Conservation (phyloP, 2,888 invertebrate species). For the Phragmatobia fuliginosa region DNA sequence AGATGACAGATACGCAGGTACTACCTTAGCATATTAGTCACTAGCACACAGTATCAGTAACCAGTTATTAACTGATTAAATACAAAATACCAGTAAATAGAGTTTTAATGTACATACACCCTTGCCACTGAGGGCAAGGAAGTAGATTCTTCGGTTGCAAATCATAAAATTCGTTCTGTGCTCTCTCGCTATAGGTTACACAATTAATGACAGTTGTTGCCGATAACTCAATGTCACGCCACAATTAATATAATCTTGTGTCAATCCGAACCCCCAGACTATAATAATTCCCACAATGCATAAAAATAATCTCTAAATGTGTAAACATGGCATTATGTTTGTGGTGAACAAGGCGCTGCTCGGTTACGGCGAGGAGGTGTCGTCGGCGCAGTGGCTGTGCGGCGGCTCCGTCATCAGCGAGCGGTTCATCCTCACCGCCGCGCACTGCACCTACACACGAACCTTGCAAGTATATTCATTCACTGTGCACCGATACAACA, state of each 20-base stretch:
- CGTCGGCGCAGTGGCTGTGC: constrained; percentile 51
- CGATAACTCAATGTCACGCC: too few species aligned
- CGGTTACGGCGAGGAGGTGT: constrained; percentile 31
- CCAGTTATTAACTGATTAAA: too few species aligned
- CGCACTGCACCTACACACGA: constrained; percentile 25
- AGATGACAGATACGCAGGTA: too few species aligned
- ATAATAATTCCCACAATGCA: too few species aligned
- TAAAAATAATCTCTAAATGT: too few species aligned
- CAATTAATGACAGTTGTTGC: neutral
- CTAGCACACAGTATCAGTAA: too few species aligned
- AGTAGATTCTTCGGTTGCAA: neutral
- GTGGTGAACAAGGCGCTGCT: constrained; percentile 31
- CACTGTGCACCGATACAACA: neutral
- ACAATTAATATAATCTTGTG: too few species aligned
- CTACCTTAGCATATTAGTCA: too few species aligned
- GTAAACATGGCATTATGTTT: neutral
- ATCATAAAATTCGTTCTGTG: neutral
- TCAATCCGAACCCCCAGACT: neutral
- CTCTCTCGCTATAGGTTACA: neutral
- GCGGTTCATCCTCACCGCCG: constrained; percentile 56
- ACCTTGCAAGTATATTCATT: too few species aligned
- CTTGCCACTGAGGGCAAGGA: too few species aligned
- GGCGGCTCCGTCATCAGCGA: constrained; percentile 59
- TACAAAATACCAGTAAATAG: too few species aligned
- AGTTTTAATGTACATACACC: too few species aligned